A percentile compares a stretch with the other conserved stretches of the same genome.
Evolutionary conservation across 2,113 vertebrate genomes (phyloP).

Genomic region (Ptychochromis oligacanthus): DNA sequence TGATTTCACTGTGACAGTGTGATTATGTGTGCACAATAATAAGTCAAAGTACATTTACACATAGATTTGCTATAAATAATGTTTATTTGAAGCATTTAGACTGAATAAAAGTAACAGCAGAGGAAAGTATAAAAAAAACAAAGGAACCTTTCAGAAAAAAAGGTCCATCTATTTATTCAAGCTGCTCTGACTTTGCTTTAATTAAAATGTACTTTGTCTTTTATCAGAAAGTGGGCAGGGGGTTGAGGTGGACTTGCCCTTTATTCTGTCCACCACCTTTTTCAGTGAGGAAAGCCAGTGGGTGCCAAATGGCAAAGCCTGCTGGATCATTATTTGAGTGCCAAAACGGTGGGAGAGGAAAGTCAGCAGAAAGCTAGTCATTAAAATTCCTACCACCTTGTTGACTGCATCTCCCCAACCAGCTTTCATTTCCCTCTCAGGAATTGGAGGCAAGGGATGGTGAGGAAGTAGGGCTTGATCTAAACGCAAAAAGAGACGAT

Average conservation of each 20-base stretch:
- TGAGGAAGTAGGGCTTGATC: slow-evolving; percentile 19
- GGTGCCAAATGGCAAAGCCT: slow-evolving; percentile 70
- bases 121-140: neutral
- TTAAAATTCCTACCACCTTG: slow-evolving; percentile 77
- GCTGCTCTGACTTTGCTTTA: slow-evolving; percentile 49
- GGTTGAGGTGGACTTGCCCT: slow-evolving; percentile 40
- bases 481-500: slow-evolving; percentile 23
- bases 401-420: slow-evolving; percentile 65
- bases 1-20: slow-evolving; percentile 28
- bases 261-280: slow-evolving; percentile 51
- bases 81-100: neutral
- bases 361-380: slow-evolving; percentile 68
- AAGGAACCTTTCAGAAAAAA: slow-evolving; percentile 21
- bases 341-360: slow-evolving; percentile 70
- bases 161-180: slow-evolving; percentile 33
- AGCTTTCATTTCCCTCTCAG: slow-evolving; percentile 48
- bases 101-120: neutral
- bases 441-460: slow-evolving; percentile 30
- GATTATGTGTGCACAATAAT: slow-evolving; percentile 8
- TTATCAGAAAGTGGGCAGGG: slow-evolving; percentile 33
- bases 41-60: neutral
- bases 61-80: neutral
- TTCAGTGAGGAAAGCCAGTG: slow-evolving; percentile 48
- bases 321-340: slow-evolving; percentile 70
- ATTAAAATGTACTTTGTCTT: slow-evolving; percentile 63